Evolutionary conservation across 2,888 invertebrate species (phyloP).

Genomic region (Prosopocoilus inquinatus): DNA sequence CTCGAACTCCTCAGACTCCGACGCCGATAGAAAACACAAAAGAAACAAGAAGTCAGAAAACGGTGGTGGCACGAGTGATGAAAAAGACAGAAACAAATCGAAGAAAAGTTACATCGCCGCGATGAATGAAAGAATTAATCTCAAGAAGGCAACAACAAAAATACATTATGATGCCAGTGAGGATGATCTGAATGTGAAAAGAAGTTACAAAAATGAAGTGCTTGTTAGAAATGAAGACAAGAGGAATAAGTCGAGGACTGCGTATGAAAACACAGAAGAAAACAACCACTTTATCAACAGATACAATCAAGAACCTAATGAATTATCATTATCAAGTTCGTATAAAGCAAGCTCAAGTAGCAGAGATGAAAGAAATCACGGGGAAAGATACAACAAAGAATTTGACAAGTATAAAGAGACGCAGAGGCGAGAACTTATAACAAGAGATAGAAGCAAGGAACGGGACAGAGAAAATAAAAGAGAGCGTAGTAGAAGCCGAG

Average conservation of each 20-base stretch:
- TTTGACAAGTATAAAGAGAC: background rate
- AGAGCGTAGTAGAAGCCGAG: background rate
- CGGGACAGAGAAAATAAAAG: background rate
- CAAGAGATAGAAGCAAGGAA: constrained; percentile 3
- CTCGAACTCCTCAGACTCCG: background rate
- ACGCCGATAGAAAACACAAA: constrained; percentile 2
- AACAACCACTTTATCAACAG: background rate
- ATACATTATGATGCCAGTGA: background rate
- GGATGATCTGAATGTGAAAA: no score
- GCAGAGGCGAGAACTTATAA: background rate
- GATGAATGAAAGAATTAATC: background rate
- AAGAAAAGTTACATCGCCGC: background rate
- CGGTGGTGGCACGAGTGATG: background rate
- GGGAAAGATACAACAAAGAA: background rate
- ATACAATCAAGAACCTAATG: background rate
- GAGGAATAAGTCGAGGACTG: background rate
- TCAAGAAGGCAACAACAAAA: background rate
- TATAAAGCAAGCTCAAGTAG: background rate
- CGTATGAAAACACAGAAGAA: background rate
- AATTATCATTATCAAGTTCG: no score
- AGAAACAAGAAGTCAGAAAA: background rate
- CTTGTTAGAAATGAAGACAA: no score
- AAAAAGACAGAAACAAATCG: background rate
- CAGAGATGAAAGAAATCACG: background rate
- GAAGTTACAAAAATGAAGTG: no score